phyloP scores from a whole-genome alignment of 2,797 vertebrate genomes.

The Momotus momota region DNA sequence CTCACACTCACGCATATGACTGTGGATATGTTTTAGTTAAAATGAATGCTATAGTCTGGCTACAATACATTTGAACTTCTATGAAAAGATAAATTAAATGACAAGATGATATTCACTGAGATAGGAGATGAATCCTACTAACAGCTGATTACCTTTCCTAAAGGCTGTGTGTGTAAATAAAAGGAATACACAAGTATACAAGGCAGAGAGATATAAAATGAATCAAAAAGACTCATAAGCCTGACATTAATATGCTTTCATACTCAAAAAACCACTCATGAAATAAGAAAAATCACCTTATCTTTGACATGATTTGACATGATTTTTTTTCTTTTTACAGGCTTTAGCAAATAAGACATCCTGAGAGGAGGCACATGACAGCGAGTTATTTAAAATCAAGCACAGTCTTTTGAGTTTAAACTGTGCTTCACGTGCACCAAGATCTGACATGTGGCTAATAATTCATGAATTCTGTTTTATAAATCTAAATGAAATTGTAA shows the following conservation, averaged over 20 bases:
- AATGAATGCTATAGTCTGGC: not conserved
- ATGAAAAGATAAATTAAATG: not conserved
- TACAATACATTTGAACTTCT: not conserved
- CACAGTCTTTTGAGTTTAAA: not conserved
- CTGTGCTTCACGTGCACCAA: not conserved
- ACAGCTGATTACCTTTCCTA: not conserved
- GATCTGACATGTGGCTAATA: not conserved
- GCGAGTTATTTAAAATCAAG: not conserved
- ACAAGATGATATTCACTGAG: not conserved
- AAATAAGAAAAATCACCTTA: not conserved
- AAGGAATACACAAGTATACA: not conserved
- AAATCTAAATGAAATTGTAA: not conserved
- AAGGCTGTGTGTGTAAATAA: not conserved
- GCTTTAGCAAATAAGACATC: not conserved
- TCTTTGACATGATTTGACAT: not conserved
- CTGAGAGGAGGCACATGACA: not conserved
- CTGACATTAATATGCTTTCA: not conserved
- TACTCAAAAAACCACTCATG: not conserved
- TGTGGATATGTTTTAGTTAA: not conserved
- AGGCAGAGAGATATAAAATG: not conserved
- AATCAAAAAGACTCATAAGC: not conserved
- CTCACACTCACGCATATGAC: not conserved
- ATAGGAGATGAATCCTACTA: not conserved
- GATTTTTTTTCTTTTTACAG: not conserved
- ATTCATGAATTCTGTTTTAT: not conserved